Evolutionary conservation across 23 tunicate species (phyloP), one percentile per base, ranked within the genome.

Genomic region (Trididemnum miniatum): DNA sequence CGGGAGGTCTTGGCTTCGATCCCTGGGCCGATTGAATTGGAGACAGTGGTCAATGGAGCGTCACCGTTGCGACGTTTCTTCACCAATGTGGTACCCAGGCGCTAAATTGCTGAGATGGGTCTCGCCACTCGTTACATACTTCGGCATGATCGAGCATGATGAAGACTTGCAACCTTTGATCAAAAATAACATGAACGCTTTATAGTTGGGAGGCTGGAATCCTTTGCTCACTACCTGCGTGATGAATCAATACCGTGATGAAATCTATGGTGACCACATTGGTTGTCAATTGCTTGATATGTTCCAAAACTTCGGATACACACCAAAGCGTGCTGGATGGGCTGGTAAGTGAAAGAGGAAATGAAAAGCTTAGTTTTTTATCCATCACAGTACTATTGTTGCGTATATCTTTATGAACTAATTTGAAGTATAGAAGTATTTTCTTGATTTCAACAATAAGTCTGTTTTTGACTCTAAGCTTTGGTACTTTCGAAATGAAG

Each of bases 241-340:
- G 36, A 78, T 92, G 33, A 39, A 83, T 49, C 59, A 76, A 71
- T 35, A 77, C 75, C 35, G 59, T 20, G 83, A 83, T 20, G 82
- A 83, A 31, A 87, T 92, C 40, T 83, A 72, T 51, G 85, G 86
- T n/a, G 65, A 72, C 59, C 37, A 89, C 0, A 65, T 84, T 4
- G 92, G 97, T 1, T 92, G 97, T 72, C 59, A 92, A 27, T 86
- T 92, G 92, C 80, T 87, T 30, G 65, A 59, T 30, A 54, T 87
- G 2, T 72, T 92, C 20, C 77, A 66, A 20, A 72, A 77, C 72
- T 83, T 92, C 54, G 89, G 86, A 30, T 24, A 83, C 28, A 71
- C 72, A 0, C 81, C 92, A 71, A 92, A 87, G 35, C 86, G 82
- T 29, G 86, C 92, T 18, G 97, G 97, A 33, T 92, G 97, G 97